Evolutionary conservation across 2,797 vertebrate genomes (phyloP).

Genomic region (Intellagama lesueurii): DNA sequence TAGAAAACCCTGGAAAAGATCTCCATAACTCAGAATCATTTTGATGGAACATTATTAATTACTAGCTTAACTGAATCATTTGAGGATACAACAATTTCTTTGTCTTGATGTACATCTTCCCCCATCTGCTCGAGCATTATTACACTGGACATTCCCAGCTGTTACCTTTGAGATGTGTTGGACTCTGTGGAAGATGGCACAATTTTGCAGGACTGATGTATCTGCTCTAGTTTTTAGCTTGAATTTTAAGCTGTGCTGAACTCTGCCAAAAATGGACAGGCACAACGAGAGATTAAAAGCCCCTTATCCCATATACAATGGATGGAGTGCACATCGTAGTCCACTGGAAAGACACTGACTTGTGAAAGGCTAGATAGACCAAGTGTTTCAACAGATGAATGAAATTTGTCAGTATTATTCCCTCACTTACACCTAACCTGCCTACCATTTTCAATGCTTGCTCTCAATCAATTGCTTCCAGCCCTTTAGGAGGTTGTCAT

Average conservation of each 20-base stretch:
- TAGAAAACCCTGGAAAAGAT: too few species aligned
- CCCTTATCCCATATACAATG: too few species aligned
- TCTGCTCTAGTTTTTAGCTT: too few species aligned
- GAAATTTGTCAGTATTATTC: constrained; percentile 37
- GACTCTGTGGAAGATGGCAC: background rate
- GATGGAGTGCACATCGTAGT: too few species aligned
- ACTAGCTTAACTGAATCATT: background rate
- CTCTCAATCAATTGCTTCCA: constrained; percentile 52
- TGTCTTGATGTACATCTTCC: background rate
- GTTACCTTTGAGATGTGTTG: background rate
- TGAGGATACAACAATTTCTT: background rate
- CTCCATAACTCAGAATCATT: too few species aligned
- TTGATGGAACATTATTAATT: background rate
- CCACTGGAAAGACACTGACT: too few species aligned
- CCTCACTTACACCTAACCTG: constrained; percentile 40
- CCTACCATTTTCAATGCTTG: constrained; percentile 36
- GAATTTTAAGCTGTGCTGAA: too few species aligned
- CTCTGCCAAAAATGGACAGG: too few species aligned
- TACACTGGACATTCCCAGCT: background rate
- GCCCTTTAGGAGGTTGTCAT: constrained; percentile 48
- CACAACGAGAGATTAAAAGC: too few species aligned
- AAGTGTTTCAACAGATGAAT: background rate
- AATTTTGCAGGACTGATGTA: too few species aligned
- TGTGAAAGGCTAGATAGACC: too few species aligned
- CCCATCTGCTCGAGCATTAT: background rate